Evolutionary conservation across 2,888 invertebrate species (phyloP), one percentile per base, ranked within the genome.

Genomic region (Parapristionchus giblindavisi): DNA sequence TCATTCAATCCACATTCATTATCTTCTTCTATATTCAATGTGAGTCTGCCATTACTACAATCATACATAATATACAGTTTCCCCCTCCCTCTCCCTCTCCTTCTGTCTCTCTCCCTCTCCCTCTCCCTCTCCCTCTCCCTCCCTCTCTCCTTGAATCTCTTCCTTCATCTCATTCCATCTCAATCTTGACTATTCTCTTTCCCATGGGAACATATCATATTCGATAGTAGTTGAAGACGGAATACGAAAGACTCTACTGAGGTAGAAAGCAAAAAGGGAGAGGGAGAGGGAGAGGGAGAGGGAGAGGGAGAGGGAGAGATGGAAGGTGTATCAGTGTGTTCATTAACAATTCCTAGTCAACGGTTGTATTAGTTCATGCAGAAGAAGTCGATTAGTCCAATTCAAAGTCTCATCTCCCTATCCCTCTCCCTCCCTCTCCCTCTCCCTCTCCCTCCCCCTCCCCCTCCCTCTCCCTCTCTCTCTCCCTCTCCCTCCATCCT

Each of bases 101-200:
- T 63, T 32, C 11, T 6, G 21, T 63, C 61, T 63, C 32, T 40
- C 21, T 40, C 40, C 61, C 36, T n/a, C 32, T 40, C 40, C n/a
- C 6, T 27, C 5, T 27, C 60, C 32, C 61, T 40, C 11, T 21
- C 21, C 48, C 48, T 21, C 48, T 21, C 11, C 21, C 21, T 21
- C 21, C 48, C 48, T 48, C 21, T 21, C 48, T 14, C 14, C 11
- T 48, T 11, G 11, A 21, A 11, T 63, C 61, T 24, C 21, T 63
- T 40, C 14, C 61, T 40, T 29, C 38, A 17, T 63, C 38, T 63
- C 61, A 63, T 38, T 63, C n/a, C 17, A 11, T 63, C 61, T 63
- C 61, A 36, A 63, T 29, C 58, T 58, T 58, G n/a, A 58, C 17
- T 1, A 32, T 58, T 58, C 21, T 34, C n/a, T n/a, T n/a, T n/a